phyloP scores from a whole-genome alignment of 2,113 vertebrate genomes.

The Anthoscopus minutus region DNA sequence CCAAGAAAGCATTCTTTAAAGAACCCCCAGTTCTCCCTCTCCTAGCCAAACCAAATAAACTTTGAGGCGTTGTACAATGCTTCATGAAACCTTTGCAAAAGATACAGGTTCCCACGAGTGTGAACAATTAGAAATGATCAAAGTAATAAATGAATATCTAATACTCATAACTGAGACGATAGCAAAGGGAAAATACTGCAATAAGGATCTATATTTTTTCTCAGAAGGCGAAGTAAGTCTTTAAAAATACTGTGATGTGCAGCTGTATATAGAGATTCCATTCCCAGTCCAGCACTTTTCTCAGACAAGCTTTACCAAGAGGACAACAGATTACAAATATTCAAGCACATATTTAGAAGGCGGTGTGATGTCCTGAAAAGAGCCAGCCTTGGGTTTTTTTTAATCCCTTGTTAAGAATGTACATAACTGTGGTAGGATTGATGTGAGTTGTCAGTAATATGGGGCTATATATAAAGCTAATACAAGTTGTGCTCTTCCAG shows the following conservation, averaged over 20 bases:
- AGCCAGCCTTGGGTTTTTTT: neutral
- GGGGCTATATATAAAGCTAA: neutral
- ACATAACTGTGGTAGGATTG: neutral
- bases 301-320: neutral
- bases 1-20: neutral
- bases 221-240: neutral
- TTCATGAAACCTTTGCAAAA: neutral
- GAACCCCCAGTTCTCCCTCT: neutral
- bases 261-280: neutral
- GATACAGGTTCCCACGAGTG: neutral
- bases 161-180: neutral
- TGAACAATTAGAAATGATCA: neutral
- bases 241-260: neutral
- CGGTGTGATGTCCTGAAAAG: neutral
- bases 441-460: no score
- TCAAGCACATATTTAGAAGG: fast-evolving
- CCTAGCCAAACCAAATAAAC: neutral
- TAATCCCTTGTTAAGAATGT: neutral
- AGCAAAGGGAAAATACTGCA: neutral
- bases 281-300: neutral
- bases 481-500: neutral
- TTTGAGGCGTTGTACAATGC: neutral
- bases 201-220: neutral
- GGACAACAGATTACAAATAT: neutral
- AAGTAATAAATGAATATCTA: neutral